Evolutionary conservation across 1,140 invertebrate genomes (phyloP).

Genomic region (Drosophila nannoptera): DNA sequence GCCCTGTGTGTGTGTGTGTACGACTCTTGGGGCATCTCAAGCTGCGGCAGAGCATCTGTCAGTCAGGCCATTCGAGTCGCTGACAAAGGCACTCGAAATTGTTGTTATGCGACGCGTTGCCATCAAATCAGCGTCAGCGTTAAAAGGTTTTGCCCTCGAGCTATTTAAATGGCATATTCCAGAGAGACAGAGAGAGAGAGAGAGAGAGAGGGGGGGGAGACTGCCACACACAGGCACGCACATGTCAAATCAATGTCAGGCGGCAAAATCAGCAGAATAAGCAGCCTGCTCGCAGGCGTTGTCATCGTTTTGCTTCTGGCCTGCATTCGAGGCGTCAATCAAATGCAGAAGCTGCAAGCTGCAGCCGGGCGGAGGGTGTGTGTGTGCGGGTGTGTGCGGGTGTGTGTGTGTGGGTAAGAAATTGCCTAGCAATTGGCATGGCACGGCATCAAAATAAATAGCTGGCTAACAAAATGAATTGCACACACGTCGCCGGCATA

Average conservation of each 20-base stretch:
- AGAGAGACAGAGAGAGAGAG: no score
- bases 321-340: slow-evolving; percentile 43
- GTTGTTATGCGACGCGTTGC: slow-evolving; percentile 15
- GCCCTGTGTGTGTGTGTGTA: no score
- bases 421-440: slow-evolving; percentile 28
- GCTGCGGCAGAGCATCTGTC: not conserved
- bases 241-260: slow-evolving; percentile 37
- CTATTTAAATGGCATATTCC: slow-evolving; percentile 38
- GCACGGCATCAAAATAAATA: slow-evolving; percentile 29
- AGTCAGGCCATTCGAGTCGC: not conserved
- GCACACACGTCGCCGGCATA: slow-evolving; percentile 13
- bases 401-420: slow-evolving; percentile 16
- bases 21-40: not conserved
- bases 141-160: slow-evolving; percentile 28
- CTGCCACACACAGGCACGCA: slow-evolving; percentile 5
- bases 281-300: slow-evolving; percentile 12
- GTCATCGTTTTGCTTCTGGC: slow-evolving; percentile 19
- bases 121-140: slow-evolving; percentile 25
- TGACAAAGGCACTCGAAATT: not conserved
- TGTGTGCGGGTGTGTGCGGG: slow-evolving; percentile 1
- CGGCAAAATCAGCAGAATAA: slow-evolving; percentile 39
- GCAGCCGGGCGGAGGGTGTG: not conserved
- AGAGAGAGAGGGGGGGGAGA: not conserved
- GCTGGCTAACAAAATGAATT: slow-evolving; percentile 29
- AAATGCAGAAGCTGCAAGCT: slow-evolving; percentile 37